These are phyloP conservation scores for Cephus nigrinus DNA, from an alignment of 2,888 invertebrate species.

Conservation along the genomic window DNA sequence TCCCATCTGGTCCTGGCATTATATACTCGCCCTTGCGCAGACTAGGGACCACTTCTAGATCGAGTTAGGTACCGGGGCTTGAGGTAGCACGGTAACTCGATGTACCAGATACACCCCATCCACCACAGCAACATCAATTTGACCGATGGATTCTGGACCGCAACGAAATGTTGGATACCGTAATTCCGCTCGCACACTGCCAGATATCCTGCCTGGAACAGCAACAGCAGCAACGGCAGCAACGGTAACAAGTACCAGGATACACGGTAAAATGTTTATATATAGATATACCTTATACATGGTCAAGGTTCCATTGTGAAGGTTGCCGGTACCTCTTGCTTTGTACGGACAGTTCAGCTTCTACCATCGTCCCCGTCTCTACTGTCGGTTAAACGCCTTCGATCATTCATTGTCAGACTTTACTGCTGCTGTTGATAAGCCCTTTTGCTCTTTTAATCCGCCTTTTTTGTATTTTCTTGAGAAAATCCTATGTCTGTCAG, in stretches of 20 bases:
- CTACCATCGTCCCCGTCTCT: no score
- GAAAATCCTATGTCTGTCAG: no score
- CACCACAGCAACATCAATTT: constrained; percentile 37
- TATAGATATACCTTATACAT: constrained; percentile 31
- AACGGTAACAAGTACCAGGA: constrained; percentile 6
- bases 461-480: no score
- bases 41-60: no score
- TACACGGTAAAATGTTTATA: constrained; percentile 32
- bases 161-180: constrained; percentile 38
- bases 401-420: no score
- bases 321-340: constrained; percentile 11
- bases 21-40: no score
- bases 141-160: constrained; percentile 43
- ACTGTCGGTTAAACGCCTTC: constrained; percentile 18
- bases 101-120: constrained; percentile 7
- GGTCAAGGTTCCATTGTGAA: constrained; percentile 36
- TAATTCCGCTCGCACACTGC: constrained; percentile 26
- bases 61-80: no score
- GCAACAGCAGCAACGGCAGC: constrained; percentile 1
- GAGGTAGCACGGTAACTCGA: neutral
- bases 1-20: no score
- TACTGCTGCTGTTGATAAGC: no score
- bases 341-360: constrained; percentile 12
- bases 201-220: neutral
- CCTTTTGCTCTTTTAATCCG: no score